A percentile compares a stretch with the other conserved stretches of the same genome.
Conservation (phyloP, 2,113 vertebrate species). For the Taurulus bubalis region DNA sequence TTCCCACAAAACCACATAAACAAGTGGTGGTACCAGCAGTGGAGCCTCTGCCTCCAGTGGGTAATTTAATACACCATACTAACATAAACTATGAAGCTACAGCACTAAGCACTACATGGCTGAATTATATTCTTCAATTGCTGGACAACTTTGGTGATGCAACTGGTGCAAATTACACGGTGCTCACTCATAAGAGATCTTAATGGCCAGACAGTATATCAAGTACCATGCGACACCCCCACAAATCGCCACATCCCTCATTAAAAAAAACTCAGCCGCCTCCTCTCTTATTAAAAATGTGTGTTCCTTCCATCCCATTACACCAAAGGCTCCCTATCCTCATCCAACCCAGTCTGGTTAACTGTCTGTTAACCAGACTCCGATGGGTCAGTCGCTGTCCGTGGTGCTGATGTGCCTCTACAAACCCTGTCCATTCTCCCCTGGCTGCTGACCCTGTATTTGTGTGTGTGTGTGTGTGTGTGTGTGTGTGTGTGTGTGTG, state of each 20-base stretch:
- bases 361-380: conserved; percentile 77
- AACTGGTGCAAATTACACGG: conserved; percentile 61
- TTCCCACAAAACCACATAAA: conserved; percentile 1
- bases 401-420: conserved; percentile 66
- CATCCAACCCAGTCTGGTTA: conserved; percentile 50
- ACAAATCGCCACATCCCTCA: conserved; percentile 51
- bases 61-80: conserved; percentile 6
- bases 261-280: conserved; percentile 63
- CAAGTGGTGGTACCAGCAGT: conserved; percentile 1
- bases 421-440: conserved; percentile 33
- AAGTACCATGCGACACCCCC: conserved; percentile 40
- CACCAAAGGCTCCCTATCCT: conserved; percentile 57
- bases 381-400: conserved; percentile 70
- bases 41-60: neutral
- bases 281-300: conserved; percentile 68
- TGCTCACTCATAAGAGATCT: conserved; percentile 56
- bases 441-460: conserved; percentile 22
- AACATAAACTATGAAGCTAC: neutral
- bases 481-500: conserved; percentile 23
- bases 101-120: conserved; percentile 2
- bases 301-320: conserved; percentile 51
- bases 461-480: conserved; percentile 24
- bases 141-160: conserved; percentile 25
- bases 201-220: conserved; percentile 52
- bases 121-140: conserved; percentile 40